A percentile compares a stretch with the other conserved stretches of the same genome.
Evolutionary conservation across 1,140 invertebrate species (phyloP).

Genomic region (Atta texana): DNA sequence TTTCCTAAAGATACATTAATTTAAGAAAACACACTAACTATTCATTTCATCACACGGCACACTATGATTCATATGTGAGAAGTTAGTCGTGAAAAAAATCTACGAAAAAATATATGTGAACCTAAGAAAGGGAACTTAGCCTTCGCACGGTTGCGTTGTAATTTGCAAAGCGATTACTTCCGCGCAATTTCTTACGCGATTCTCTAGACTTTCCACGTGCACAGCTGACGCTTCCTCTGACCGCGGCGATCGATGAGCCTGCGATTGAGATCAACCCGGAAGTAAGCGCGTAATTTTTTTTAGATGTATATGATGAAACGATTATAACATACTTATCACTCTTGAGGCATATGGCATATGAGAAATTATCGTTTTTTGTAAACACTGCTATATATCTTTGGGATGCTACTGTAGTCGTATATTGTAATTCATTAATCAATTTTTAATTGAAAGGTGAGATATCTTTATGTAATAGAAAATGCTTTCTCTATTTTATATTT

Average conservation of each 20-base stretch:
- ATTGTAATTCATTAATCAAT: neutral
- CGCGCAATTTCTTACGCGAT: slow-evolving; percentile 56
- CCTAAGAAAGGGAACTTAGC: slow-evolving; percentile 29
- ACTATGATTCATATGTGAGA: neutral
- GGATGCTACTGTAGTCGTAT: neutral
- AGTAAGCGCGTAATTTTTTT: slow-evolving; percentile 27
- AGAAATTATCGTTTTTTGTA: neutral
- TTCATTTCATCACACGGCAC: neutral
- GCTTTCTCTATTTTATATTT: neutral
- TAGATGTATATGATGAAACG: neutral
- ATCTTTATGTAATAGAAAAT: neutral
- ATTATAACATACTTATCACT: slow-evolving; percentile 16
- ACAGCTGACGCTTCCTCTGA: slow-evolving; percentile 43
- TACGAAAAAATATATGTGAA: slow-evolving; percentile 1
- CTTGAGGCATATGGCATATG: neutral
- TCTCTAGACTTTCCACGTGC: slow-evolving; percentile 28
- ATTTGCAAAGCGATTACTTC: slow-evolving; percentile 56
- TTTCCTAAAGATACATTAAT: neutral
- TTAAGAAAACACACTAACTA: neutral
- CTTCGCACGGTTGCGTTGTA: slow-evolving; percentile 43
- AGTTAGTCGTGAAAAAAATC: neutral
- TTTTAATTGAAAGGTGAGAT: neutral
- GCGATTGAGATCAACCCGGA: slow-evolving; percentile 46
- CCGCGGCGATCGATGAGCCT: slow-evolving; percentile 37
- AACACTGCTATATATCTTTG: neutral